Evolutionary conservation across 2,888 invertebrate genomes (phyloP).

Genomic region (Lysandra coridon): DNA sequence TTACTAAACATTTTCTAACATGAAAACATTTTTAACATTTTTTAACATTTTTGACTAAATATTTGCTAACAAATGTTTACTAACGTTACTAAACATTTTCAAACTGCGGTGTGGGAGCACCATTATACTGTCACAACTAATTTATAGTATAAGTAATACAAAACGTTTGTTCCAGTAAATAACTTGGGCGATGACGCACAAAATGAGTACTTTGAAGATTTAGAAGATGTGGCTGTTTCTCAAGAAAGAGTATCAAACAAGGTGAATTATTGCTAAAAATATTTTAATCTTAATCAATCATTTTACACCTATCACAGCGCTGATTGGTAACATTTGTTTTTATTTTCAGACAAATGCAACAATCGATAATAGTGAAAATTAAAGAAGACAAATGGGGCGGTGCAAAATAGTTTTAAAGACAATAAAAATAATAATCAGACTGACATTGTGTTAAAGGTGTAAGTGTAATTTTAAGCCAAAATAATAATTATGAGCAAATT

Average conservation of each 20-base stretch:
- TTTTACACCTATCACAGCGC: not conserved
- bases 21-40: no score
- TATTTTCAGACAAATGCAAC: constrained; percentile 30
- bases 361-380: constrained; percentile 4
- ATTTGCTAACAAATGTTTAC: no score
- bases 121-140: not conserved
- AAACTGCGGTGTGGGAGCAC: no score
- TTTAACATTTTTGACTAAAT: no score
- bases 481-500: constrained; percentile 51
- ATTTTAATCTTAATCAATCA: no score
- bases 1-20: no score
- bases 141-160: constrained; percentile 26
- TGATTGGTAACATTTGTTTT: not conserved
- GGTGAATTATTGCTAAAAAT: constrained; percentile 25
- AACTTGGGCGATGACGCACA: constrained; percentile 70
- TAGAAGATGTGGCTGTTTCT: constrained; percentile 52
- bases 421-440: constrained; percentile 32
- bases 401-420: constrained; percentile 39
- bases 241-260: constrained; percentile 29
- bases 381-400: constrained; percentile 36
- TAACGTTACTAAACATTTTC: no score
- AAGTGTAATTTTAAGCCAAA: constrained; percentile 35
- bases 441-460: constrained; percentile 33
- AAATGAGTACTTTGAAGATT: constrained; percentile 60
- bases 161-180: constrained; percentile 74